Evolutionary conservation across 2,888 invertebrate genomes (phyloP), one percentile per base, ranked within the genome.

Genomic region (Eudemis profundana): DNA sequence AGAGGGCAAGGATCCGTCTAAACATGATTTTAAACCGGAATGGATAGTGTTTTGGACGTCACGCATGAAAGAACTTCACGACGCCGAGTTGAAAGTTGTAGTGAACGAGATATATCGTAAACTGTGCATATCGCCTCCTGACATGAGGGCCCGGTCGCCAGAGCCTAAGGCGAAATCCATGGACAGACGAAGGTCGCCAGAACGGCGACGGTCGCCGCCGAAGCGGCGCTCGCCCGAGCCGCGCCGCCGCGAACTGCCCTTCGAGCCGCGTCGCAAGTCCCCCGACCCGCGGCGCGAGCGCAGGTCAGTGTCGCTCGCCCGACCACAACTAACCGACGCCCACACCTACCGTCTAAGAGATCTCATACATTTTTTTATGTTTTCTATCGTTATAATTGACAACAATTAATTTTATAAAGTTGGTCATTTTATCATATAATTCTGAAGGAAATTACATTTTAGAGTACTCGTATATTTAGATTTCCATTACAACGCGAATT

Each of bases 11-110:
- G 96, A 97, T 81, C 95, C 96, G 0, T 93, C 95, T 33, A 95
- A 95, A 70, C 95, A 97, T 79, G 97, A 97, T 78, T 97, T 96
- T 81, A 97, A 97, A 74, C 96, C 97, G 0, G 97, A 97, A 77
- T 97, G 97, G 97, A 97, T 97, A 59, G 87, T 94, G 56, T 97
- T 94, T 82, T 97, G 97, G 97, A 96, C 96, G 74, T 94, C 94
- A 66, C 93, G 96, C 10, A 96, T 97, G 95, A 94, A 95, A 61
- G 96, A 96, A 70, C 83, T 97, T 5, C 96, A 96, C 77, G 93
- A 94, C 27, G 94, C 94, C 12, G 95, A 96, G 74, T 78, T 96
- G 3, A 93, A 94, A 61, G 86, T 90, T 14, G 93, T 94, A 65
- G 94, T 96, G 70, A 93, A 93, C 59, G 96, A 96, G 70, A 93